phyloP scores from a whole-genome alignment of 64 coral and sea anemone genomes.

The Acropora tenuis region DNA sequence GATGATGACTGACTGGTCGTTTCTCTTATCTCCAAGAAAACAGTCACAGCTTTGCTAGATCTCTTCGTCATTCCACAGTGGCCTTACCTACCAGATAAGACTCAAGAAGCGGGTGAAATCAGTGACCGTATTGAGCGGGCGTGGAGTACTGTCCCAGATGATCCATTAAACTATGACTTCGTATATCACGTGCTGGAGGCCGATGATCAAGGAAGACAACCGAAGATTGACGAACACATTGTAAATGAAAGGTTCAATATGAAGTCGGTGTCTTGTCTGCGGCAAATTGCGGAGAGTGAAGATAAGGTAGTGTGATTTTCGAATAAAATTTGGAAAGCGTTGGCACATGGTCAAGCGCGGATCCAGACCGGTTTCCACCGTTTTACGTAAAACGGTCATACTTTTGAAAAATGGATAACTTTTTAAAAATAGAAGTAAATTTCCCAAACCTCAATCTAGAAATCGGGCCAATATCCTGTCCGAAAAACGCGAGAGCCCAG shows the following conservation, averaged over 20 bases:
- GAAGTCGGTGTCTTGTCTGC: slow-evolving; percentile 72
- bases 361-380: too few relatives aligned
- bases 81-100: slow-evolving; percentile 78
- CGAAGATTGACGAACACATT: slow-evolving; percentile 42
- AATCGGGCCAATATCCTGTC: too few relatives aligned
- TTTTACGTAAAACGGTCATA: too few relatives aligned
- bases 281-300: slow-evolving; percentile 76
- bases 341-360: too few relatives aligned
- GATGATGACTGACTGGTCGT: too few relatives aligned
- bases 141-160: slow-evolving; percentile 84
- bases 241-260: slow-evolving; percentile 54
- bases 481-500: too few relatives aligned
- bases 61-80: slow-evolving; percentile 79
- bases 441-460: too few relatives aligned
- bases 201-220: slow-evolving; percentile 72
- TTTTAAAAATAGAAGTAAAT: too few relatives aligned
- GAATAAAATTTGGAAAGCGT: too few relatives aligned
- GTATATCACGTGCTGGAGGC: slow-evolving; percentile 84
- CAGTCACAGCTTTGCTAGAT: slow-evolving; percentile 84
- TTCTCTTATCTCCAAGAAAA: too few relatives aligned
- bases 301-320: slow-evolving; percentile 80
- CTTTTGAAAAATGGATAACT: too few relatives aligned
- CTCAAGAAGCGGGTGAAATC: not conserved
- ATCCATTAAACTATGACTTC: slow-evolving; percentile 89
- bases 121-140: slow-evolving; percentile 55